phyloP scores from a whole-genome alignment of 2,888 invertebrate genomes.

The Allacma fusca region DNA sequence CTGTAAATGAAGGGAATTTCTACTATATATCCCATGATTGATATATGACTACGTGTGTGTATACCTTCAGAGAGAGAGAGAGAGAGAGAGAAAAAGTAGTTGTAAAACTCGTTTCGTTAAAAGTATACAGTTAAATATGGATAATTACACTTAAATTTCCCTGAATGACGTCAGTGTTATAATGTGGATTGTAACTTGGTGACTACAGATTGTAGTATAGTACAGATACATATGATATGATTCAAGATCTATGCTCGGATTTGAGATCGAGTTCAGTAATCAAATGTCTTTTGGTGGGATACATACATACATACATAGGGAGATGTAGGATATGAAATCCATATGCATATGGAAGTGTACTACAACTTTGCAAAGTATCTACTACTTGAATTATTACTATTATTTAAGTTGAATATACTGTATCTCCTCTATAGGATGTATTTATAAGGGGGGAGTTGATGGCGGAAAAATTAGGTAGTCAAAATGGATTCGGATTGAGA shows the following conservation, averaged over 20 bases:
- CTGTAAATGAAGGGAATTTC: no score
- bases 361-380: no score
- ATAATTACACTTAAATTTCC: background rate
- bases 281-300: no score
- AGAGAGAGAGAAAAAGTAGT: background rate
- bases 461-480: conserved; percentile 1
- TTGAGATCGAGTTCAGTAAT: no score
- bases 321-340: no score
- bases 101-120: background rate
- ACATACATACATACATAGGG: no score
- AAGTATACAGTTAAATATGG: conserved; percentile 8
- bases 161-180: conserved; percentile 2
- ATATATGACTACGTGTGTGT: no score
- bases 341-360: no score
- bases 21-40: no score
- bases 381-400: background rate
- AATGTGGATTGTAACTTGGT: background rate
- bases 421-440: background rate
- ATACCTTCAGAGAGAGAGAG: no score
- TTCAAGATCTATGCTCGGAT: background rate
- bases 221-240: no score
- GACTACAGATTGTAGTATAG: background rate
- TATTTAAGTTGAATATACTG: background rate
- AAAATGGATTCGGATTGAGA: background rate
- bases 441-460: background rate